Evolutionary conservation across 2,888 invertebrate genomes (phyloP), one percentile per base, ranked within the genome.

Genomic region (Melolontha melolontha): DNA sequence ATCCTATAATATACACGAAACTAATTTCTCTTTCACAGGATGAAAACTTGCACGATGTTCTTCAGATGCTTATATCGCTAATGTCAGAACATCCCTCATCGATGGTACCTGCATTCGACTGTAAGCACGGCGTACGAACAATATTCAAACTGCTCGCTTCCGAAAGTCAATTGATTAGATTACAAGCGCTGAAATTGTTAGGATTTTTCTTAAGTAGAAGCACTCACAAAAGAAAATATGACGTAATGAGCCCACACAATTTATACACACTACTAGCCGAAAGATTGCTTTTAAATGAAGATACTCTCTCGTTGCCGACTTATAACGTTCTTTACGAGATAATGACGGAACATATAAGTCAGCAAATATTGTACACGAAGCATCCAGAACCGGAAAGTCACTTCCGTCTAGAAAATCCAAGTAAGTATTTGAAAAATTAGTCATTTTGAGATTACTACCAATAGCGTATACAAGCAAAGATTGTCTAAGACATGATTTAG

Each of bases 261-360:
- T 87, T 99, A 80, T 98, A 98, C 87, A 97, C 98, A 27, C 86
- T 99, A 78, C 88, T 99, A 76, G 95, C 97, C 40, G 97, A 97
- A 80, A 89, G 98, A 73, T 88, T 99, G 76, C 86, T 96, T 76
- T 85, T 95, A 66, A 93, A 95, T 80, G 94, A 96, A 79, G 95
- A 94, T 80, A 93, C 92, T 8, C 88, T 99, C 66, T 92, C 97
- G 59, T 87, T 98, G 84, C 93, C 97, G 55, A 97, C 96, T 1
- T 99, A 99, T 88, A 98, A 98, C 87, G 97, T 96, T 72, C 90
- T 99, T 57, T 98, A 97, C 86, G 99, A 99, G 90, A 94, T 98
- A 81, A 91, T 99, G 88, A 97, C 97, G 2, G 98, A 99, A 84
- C 95, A 97, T 80, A 96, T 99, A 76, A 95, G 94, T 74, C 95